Conservation (phyloP, 2,113 vertebrate genomes). For the Emydocephalus ijimae region DNA sequence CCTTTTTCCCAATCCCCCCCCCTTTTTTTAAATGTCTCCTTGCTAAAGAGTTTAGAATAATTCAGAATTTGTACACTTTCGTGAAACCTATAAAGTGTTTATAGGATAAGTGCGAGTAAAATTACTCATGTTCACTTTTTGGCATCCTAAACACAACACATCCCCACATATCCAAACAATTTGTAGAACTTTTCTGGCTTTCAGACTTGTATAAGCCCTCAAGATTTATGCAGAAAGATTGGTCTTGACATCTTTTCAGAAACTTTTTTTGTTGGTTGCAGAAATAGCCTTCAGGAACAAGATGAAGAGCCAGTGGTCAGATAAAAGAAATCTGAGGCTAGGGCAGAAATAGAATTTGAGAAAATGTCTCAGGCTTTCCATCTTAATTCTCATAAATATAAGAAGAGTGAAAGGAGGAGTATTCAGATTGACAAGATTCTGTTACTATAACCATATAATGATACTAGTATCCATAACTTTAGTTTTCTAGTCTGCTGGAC, state of each 20-base stretch:
- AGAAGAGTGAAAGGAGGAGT: not conserved
- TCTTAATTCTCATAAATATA: not conserved
- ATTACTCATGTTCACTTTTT: not conserved
- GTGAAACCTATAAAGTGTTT: not conserved
- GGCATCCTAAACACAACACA: not conserved
- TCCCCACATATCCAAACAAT: not conserved
- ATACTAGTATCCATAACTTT: not conserved
- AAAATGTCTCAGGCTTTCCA: not conserved
- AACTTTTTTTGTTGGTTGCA: not conserved
- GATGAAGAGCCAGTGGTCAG: not conserved
- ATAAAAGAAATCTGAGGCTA: not conserved
- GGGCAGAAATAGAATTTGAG: not conserved
- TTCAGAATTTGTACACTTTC: not conserved
- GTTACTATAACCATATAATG: not conserved
- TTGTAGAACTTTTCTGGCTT: not conserved
- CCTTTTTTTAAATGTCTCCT: not conserved
- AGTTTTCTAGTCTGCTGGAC: not conserved
- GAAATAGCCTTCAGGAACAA: not conserved
- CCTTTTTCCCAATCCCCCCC: not conserved
- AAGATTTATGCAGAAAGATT: not conserved
- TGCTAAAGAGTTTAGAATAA: not conserved
- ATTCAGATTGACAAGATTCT: not conserved
- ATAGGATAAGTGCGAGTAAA: not conserved
- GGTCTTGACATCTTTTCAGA: not conserved
- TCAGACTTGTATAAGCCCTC: not conserved